Base-by-base conservation (phyloP, 2,888 invertebrate species). In the Neoscelio sp. region DNA sequence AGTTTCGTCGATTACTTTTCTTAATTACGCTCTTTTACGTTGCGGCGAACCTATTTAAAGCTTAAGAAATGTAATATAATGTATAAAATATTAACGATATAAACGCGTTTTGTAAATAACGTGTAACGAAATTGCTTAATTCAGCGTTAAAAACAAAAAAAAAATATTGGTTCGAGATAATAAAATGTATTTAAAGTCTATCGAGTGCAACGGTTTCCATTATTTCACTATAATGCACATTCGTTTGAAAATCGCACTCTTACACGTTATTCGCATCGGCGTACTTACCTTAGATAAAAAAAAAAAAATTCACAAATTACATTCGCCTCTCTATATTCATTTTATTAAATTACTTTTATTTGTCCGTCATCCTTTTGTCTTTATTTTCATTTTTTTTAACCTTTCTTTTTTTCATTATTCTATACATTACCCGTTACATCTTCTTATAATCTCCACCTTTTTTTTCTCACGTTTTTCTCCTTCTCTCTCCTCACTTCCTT, bases 111-210 rank as follows among this genome's bases (percentile, higher is more conserved):
- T 48, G 20, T 23, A 56, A 56, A 56, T 42, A 40, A 42, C 40
- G 17, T 42, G 42, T 56, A 56, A 56, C 13, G 38, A 35, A 54
- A 54, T 54, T 54, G 54, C 38, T 54, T 54, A 54, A 54, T 54
- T 35, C 23, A 54, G 38, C 17, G 38, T 56, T 56, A 60, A 60
- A 60, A 30, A 60, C 30, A 60, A 60, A 60, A n/a, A n/a, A n/a
- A 44, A 44, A 60, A 10, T 42, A 42, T 42, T 42, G 28, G 20
- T 28, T 42, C 20, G 28, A 42, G 56, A 44, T 44, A 60, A 46
- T 62, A 62, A 62, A 62, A 62, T 40, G 23, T 23, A 35, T 62
- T 62, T 46, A 28, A 60, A 60, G 12, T 7, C 30, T 30, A 30
- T 13, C 30, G 28, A 44, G 44, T 44, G 42, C 44, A 60, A 30